Conservation (phyloP, 2,797 vertebrate genomes). For the Fundulus diaphanus region DNA sequence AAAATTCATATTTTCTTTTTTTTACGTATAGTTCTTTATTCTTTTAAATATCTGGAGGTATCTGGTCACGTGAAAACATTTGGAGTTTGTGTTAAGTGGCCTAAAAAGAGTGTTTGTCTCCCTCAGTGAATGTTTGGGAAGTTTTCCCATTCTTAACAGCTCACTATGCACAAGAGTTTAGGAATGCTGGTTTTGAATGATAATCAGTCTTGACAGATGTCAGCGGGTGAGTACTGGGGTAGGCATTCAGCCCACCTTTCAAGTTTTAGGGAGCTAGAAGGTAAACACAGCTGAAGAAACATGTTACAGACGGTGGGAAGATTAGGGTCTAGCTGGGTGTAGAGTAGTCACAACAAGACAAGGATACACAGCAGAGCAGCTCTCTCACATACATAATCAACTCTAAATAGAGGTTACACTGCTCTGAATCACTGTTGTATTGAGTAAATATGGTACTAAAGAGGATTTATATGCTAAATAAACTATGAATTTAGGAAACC, state of each 20-base stretch:
- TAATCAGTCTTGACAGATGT: constrained; percentile 54
- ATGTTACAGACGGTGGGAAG: constrained; percentile 41
- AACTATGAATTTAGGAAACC: neutral
- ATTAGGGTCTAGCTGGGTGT: constrained; percentile 12
- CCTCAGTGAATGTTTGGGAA: neutral
- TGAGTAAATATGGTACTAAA: constrained; percentile 19
- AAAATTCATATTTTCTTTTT: neutral
- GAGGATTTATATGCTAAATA: constrained; percentile 14
- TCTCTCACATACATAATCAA: constrained; percentile 22
- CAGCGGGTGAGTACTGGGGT: constrained; percentile 47
- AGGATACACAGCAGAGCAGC: constrained; percentile 28
- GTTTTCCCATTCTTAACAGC: neutral
- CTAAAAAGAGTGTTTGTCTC: neutral
- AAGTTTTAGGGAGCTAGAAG: constrained; percentile 51
- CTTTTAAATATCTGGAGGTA: neutral
- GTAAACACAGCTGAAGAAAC: constrained; percentile 78
- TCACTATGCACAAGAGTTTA: neutral
- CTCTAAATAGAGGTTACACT: constrained; percentile 28
- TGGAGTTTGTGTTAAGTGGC: neutral
- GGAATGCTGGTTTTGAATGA: constrained; percentile 24
- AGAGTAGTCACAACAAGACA: constrained; percentile 32
- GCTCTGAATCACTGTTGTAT: constrained; percentile 32
- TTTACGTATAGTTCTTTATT: neutral
- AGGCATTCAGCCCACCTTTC: constrained; percentile 51
- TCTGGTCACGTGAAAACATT: neutral